Evolutionary conservation across 2,113 vertebrate species (phyloP), one percentile per base, ranked within the genome.

Genomic region (Solea senegalensis): DNA sequence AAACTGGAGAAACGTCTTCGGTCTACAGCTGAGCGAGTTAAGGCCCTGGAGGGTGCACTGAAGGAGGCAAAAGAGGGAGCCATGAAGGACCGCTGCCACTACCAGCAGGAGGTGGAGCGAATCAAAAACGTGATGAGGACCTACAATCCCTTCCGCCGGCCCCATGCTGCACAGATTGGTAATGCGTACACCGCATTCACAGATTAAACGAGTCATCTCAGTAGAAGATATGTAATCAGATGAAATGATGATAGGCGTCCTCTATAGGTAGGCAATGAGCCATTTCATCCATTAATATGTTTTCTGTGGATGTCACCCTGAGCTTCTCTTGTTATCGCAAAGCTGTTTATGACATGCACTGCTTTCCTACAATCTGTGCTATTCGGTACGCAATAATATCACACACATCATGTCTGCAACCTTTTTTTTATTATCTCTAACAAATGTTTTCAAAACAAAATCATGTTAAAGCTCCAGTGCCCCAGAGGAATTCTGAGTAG

Each of bases 1-100:
- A 97, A 97, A 86, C 86, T 97, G 94, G 96, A 97, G 93, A 97
- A 97, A 89, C 96, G 96, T 90, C 96, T 97, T 89, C 94, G 96
- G 73, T 95, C 95, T 92, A 97, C 96, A 76, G 96, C 96, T 89
- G 96, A 97, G 90, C 92, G 96, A 71, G 96, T 97, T 83, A 95
- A 95, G 90, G 95, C 96, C 61, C 88, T 97, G 93, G 96, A 97
- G 93, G 95, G 93, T 26, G 96, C 96, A 70, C 91, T 97, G 92
- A 97, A 94, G 85, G 96, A 97, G 69, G 96, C 96, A n/a, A 97
- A 97, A 81, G 96, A 97, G 69, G 95, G 96, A 0, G 96, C 96
- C 59, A 95, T 96, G 94, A 95, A 95, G 57, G 96, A 97, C 88
- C 95, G 96, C 16, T 93, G 87, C 2, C 92, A 93, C 55, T 97